A percentile compares a stretch with the other conserved stretches of the same genome.
Conservation (phyloP, 2,113 vertebrate species). For the Lepisosteus osseus region DNA sequence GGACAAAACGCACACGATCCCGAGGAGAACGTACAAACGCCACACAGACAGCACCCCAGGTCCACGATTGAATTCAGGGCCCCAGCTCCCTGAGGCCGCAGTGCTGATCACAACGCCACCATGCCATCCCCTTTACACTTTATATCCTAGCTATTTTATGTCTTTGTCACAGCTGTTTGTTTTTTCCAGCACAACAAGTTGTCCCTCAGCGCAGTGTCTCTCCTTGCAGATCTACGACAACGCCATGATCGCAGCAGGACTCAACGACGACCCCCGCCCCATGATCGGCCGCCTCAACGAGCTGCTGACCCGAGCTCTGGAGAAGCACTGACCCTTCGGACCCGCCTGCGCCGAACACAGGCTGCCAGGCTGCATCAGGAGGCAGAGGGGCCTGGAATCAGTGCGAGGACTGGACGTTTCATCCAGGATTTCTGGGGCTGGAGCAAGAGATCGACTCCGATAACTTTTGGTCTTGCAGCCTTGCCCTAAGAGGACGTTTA, state of each 20-base stretch:
- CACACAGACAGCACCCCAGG: too few relatives aligned
- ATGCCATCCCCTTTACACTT: not conserved
- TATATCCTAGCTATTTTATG: not conserved
- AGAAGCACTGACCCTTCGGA: slow-evolving; percentile 69
- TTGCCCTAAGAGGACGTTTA: too few relatives aligned
- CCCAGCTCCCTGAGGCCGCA: not conserved
- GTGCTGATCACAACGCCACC: too few relatives aligned
- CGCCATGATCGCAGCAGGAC: slow-evolving; percentile 91
- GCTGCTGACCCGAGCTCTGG: slow-evolving; percentile 82
- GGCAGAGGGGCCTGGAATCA: too few relatives aligned
- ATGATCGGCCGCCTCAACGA: slow-evolving; percentile 88
- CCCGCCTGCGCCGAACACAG: not conserved
- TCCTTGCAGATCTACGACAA: slow-evolving; percentile 89
- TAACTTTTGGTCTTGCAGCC: too few relatives aligned
- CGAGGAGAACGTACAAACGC: too few relatives aligned
- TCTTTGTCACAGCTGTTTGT: not conserved
- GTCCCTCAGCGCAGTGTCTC: not conserved
- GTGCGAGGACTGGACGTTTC: too few relatives aligned
- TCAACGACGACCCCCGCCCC: slow-evolving; percentile 87
- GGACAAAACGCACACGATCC: too few relatives aligned
- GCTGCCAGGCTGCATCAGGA: too few relatives aligned
- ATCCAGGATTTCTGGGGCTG: too few relatives aligned
- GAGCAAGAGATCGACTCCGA: too few relatives aligned
- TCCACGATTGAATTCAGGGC: not conserved
- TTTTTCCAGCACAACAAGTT: not conserved